Evolutionary conservation across 2,113 vertebrate genomes (phyloP).

Genomic region (Stercorarius parasiticus): DNA sequence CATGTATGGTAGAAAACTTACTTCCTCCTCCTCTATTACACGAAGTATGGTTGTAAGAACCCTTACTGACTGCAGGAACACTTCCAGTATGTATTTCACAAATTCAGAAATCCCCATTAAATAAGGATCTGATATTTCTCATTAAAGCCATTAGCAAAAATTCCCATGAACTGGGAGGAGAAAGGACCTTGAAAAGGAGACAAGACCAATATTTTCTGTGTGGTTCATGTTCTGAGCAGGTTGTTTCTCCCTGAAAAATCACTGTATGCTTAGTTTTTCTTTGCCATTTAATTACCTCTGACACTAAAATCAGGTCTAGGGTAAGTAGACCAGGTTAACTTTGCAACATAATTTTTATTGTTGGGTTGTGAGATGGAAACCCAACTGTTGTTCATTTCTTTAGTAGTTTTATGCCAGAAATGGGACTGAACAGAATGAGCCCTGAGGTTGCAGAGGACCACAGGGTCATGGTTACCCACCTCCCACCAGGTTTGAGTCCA

Average conservation of each 20-base stretch:
- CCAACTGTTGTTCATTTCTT: not conserved
- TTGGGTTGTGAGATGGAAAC: not conserved
- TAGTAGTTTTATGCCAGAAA: not conserved
- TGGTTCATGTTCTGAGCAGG: not conserved
- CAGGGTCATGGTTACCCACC: not conserved
- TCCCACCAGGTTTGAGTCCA: not conserved
- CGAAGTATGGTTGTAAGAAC: not conserved
- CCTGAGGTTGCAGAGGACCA: not conserved
- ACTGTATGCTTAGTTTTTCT: not conserved
- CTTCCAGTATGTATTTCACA: not conserved
- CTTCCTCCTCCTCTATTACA: not conserved
- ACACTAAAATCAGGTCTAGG: not conserved
- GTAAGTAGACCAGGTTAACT: not conserved
- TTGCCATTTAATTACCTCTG: not conserved
- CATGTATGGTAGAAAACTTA: not conserved
- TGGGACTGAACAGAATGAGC: not conserved
- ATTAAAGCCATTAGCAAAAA: not conserved
- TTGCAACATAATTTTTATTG: not conserved
- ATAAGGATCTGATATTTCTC: not conserved
- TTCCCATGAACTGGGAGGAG: not conserved
- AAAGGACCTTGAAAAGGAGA: not conserved
- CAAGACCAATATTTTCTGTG: not conserved
- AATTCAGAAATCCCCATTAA: slow-evolving; percentile 36
- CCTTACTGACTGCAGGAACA: not conserved
- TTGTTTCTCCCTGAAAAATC: not conserved